Evolutionary conservation across 2,888 invertebrate genomes (phyloP).

Genomic region (Cyrtodaria siliqua): DNA sequence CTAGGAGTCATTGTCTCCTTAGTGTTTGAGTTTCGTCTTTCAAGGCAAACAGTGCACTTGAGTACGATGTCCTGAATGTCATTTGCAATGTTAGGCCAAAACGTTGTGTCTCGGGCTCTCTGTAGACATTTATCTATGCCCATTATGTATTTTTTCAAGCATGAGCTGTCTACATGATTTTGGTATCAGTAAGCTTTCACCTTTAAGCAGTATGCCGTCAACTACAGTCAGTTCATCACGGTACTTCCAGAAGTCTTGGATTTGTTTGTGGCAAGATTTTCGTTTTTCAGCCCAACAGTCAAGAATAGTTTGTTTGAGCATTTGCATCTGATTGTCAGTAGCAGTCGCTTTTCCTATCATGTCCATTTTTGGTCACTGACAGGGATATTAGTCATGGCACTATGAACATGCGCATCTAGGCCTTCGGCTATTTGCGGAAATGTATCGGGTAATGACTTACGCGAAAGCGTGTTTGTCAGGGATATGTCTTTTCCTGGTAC

Average conservation of each 20-base stretch:
- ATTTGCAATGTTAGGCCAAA: slow-evolving; percentile 27
- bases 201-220: slow-evolving; percentile 12
- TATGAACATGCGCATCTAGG: slow-evolving; percentile 23
- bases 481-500: slow-evolving; percentile 40
- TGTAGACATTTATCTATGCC: background rate
- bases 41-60: slow-evolving; percentile 27
- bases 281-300: slow-evolving; percentile 16
- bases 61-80: slow-evolving; percentile 24
- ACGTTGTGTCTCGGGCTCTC: slow-evolving; percentile 5
- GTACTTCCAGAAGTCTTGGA: slow-evolving; percentile 6
- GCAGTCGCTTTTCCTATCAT: slow-evolving; percentile 2
- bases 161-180: background rate
- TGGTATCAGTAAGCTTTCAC: slow-evolving; percentile 4
- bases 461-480: slow-evolving; percentile 30
- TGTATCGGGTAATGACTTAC: slow-evolving; percentile 27
- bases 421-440: slow-evolving; percentile 24
- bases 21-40: slow-evolving; percentile 15
- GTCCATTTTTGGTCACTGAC: slow-evolving; percentile 28
- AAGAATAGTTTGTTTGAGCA: background rate
- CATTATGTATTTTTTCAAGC: slow-evolving; percentile 3
- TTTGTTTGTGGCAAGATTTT: background rate
- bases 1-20: slow-evolving; percentile 42
- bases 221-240: slow-evolving; percentile 8
- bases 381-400: slow-evolving; percentile 10
- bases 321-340: slow-evolving; percentile 28